These are phyloP conservation scores for Esox masquinongy DNA, from an alignment of 2,797 vertebrate species.

Conservation along the genomic window DNA sequence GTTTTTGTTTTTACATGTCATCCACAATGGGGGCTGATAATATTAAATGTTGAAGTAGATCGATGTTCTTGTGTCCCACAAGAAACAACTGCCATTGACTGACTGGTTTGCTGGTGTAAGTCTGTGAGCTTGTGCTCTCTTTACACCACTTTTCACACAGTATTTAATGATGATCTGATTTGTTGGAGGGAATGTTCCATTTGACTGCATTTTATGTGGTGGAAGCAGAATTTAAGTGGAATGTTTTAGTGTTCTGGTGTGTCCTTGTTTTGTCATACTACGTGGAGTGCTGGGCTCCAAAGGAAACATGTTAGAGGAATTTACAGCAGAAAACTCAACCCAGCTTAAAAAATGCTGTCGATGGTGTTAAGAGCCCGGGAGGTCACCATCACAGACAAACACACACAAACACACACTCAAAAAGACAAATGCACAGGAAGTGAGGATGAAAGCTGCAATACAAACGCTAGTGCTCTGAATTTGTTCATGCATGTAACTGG, in stretches of 20 bases:
- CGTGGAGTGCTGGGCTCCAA: not conserved
- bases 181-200: not conserved
- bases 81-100: not conserved
- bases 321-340: not conserved
- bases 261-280: not conserved
- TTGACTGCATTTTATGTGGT: not conserved
- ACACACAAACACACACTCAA: not conserved
- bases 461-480: conserved; percentile 17
- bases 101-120: conserved; percentile 16
- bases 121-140: not conserved
- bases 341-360: conserved; percentile 17
- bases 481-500: conserved; percentile 21
- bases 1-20: not conserved
- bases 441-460: not conserved
- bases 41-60: conserved; percentile 1
- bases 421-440: not conserved
- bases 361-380: conserved; percentile 16
- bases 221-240: not conserved
- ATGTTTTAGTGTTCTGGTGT: not conserved
- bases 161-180: not conserved
- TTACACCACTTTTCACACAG: not conserved
- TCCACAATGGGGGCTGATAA: not conserved
- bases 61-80: too few species aligned
- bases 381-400: not conserved
- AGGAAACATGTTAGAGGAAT: not conserved